Percentiles rank a stretch among this genome's conserved stretches.
Conservation (phyloP, 1,140 invertebrate species). For the Achroia grisella region DNA sequence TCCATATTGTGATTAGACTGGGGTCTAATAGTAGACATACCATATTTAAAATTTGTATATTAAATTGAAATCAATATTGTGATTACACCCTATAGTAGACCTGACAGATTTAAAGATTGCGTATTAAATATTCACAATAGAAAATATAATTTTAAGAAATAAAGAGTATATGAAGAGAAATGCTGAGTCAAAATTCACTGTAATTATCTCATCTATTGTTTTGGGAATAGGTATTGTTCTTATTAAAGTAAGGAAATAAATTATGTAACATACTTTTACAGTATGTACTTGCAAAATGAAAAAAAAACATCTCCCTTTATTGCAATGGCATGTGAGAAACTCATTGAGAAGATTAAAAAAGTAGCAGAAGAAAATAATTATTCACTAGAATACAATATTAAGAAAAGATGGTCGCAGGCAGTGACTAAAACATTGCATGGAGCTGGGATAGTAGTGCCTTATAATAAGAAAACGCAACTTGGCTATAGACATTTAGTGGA, state of each 20-base stretch:
- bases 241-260: conserved; percentile 7
- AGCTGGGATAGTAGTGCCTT: conserved; percentile 92
- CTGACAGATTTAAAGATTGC: no score
- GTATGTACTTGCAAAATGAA: conserved; percentile 77
- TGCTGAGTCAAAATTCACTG: no score
- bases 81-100: no score
- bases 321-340: conserved; percentile 73
- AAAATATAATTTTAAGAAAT: no score
- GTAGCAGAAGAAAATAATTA: conserved; percentile 80
- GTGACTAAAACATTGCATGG: conserved; percentile 88
- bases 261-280: conserved; percentile 40
- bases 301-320: conserved; percentile 80
- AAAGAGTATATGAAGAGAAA: no score
- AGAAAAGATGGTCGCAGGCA: conserved; percentile 79
- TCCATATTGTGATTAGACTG: no score
- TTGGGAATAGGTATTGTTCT: no score
- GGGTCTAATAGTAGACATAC: no score
- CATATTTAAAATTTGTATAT: no score
- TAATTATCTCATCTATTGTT: no score
- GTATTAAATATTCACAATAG: no score
- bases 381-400: conserved; percentile 74
- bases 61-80: no score
- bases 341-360: conserved; percentile 77
- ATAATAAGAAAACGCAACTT: conserved; percentile 84
- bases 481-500: conserved; percentile 87